Evolutionary conservation across 2,888 invertebrate species (phyloP).

Genomic region (Chrysolina oricalcia): DNA sequence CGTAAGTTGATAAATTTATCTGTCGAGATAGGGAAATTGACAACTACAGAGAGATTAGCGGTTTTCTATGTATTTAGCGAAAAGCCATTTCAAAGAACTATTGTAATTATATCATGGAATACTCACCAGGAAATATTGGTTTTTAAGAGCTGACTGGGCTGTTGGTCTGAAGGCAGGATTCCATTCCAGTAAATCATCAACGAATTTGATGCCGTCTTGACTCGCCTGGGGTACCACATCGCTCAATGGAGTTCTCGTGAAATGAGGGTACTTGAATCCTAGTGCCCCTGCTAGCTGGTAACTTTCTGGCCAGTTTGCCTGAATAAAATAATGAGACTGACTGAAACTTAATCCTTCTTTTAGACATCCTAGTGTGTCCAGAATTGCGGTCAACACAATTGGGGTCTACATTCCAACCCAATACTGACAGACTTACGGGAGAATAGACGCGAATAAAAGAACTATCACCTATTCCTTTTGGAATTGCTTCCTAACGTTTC

Average conservation of each 20-base stretch:
- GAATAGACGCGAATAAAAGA: no score
- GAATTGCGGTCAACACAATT: no score
- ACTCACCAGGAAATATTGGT: conserved; percentile 69
- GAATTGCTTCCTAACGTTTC: no score
- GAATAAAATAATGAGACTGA: conserved; percentile 34
- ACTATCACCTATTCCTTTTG: no score
- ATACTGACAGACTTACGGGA: no score
- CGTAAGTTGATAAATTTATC: no score
- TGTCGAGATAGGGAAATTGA: no score
- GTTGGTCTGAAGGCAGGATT: conserved; percentile 94
- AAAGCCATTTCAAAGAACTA: not conserved
- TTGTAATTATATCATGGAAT: not conserved
- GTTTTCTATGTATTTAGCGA: no score
- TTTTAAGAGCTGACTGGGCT: conserved; percentile 90
- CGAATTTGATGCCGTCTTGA: conserved; percentile 85
- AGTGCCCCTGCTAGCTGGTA: conserved; percentile 92
- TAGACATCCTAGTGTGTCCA: no score
- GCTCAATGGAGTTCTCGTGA: conserved; percentile 85
- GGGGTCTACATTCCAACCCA: no score
- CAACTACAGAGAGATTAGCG: no score
- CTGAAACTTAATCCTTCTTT: no score
- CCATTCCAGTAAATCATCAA: conserved; percentile 92
- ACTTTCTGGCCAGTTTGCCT: conserved; percentile 96
- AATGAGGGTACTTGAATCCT: conserved; percentile 96
- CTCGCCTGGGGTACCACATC: conserved; percentile 89